Evolutionary conservation across 2,113 vertebrate species (phyloP).

Genomic region (Marmota monax): DNA sequence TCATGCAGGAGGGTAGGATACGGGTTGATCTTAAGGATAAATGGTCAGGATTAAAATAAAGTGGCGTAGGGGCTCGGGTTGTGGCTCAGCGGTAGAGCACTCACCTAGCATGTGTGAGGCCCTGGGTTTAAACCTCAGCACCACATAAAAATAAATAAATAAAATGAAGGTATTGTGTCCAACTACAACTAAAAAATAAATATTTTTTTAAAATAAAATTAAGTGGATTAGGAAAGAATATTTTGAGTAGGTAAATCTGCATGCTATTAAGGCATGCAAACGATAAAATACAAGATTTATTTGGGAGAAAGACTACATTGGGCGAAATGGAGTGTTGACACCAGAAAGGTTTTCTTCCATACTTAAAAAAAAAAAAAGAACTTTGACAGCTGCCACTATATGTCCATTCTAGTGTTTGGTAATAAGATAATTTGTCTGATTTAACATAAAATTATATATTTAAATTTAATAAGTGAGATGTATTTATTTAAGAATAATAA

Average conservation of each 20-base stretch:
- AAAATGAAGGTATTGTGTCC: too few relatives aligned
- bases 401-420: constrained; percentile 35
- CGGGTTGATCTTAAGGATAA: constrained; percentile 49
- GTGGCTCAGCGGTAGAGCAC: too few relatives aligned
- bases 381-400: background rate
- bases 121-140: too few relatives aligned
- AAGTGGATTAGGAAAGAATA: background rate
- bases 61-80: background rate
- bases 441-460: constrained; percentile 36
- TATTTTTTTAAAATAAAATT: background rate
- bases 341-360: background rate
- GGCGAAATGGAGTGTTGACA: background rate
- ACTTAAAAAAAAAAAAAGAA: background rate
- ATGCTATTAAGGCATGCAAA: constrained; percentile 1
- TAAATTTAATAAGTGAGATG: constrained; percentile 34
- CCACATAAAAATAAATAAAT: too few relatives aligned
- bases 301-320: constrained; percentile 21
- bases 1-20: background rate
- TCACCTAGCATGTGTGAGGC: too few relatives aligned
- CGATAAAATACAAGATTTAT: constrained; percentile 28
- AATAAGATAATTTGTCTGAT: constrained; percentile 23
- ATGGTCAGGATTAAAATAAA: constrained; percentile 14
- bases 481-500: constrained; percentile 21
- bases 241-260: background rate
- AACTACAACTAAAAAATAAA: too few relatives aligned